Base-by-base conservation (phyloP, 2,888 invertebrate genomes). In the Eilema sororculum region DNA sequence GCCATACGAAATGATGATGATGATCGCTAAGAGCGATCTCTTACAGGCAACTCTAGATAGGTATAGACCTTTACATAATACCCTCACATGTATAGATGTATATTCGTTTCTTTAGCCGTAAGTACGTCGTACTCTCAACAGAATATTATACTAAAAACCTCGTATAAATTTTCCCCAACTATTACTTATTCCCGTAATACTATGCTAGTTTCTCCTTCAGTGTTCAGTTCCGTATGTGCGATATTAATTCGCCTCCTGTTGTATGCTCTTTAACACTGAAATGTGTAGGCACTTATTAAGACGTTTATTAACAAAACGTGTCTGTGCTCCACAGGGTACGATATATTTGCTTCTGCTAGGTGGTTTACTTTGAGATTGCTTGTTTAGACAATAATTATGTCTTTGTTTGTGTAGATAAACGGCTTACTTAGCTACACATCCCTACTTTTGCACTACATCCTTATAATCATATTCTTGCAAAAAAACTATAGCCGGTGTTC, bases 261-360 rank as follows among this genome's bases (percentile, higher is more conserved):
- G 52, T 56, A 60, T 24, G 33, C 61, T 71, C 66, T 71, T 71
- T 68, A 61, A 57, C 37, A 60, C 46, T 25, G 22, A 68, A 68
- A 61, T 65, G 68, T 70, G 57, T 65, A 41, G 41, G 41, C 16
- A 65, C 68, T 61, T 61, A 61, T 59, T 60, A 64, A 68, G 68
- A 65, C 65, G 65, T 68, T 67, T 65, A 72, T 68, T 72, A 56
- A 30, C 46, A 64, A 64, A 41, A 61, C 65, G 22, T 57, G 33
- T 57, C 57, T 60, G 57, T 13, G 33, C 20, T 16, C 22, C 16
- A 16, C 12, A 13, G 57, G 12, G 58, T 58, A 22, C 20, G 37
- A 67, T 67, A 60, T 67, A 60, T 59, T 67, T 46, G 46, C 20
- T 60, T 28, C 24, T 41, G 58, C 30, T 61, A 6, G 24, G 16